Conservation (phyloP, 1,140 invertebrate genomes). For the Leptinotarsa undecemlineata region DNA sequence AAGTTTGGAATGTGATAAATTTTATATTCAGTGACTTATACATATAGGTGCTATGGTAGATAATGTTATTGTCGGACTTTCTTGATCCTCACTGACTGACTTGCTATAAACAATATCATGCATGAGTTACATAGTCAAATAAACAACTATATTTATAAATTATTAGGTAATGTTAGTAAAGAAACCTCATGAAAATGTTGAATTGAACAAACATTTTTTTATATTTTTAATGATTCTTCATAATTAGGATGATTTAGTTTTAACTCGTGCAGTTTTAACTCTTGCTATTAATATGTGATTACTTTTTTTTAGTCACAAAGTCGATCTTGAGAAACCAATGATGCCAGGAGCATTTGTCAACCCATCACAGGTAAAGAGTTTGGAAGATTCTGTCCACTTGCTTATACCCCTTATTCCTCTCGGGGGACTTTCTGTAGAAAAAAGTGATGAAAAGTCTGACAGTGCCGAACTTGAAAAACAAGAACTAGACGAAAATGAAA, state of each 20-base stretch:
- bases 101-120: no score
- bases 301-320: conserved; percentile 59
- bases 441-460: conserved; percentile 47
- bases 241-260: no score
- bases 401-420: conserved; percentile 69
- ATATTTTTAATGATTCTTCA: conserved; percentile 32
- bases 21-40: no score
- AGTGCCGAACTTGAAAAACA: conserved; percentile 29
- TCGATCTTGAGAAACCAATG: conserved; percentile 64
- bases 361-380: conserved; percentile 56
- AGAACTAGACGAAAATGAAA: conserved; percentile 24
- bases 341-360: conserved; percentile 74
- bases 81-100: no score
- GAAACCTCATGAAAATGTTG: no score
- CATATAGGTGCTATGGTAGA: no score
- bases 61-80: no score
- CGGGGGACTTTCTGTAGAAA: conserved; percentile 61
- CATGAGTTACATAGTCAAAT: no score
- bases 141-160: no score
- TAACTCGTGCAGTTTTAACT: no score
- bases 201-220: not conserved
- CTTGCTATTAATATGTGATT: conserved; percentile 59
- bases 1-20: no score
- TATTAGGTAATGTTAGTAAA: no score
- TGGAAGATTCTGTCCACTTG: conserved; percentile 59